phyloP scores from a whole-genome alignment of 2,113 vertebrate genomes.

The Etheostoma cragini region DNA sequence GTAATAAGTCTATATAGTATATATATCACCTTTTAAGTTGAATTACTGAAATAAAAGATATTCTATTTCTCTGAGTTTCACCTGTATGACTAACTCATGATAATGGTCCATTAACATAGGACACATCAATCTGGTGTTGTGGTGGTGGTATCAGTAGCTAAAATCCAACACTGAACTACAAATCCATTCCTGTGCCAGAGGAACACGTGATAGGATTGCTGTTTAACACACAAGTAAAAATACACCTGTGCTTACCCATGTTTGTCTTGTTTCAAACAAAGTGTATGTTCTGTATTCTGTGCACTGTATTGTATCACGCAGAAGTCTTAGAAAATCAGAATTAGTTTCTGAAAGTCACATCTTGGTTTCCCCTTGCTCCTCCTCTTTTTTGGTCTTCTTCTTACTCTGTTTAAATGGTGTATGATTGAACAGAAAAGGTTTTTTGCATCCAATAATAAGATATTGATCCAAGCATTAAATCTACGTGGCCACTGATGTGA shows the following conservation, averaged over 20 bases:
- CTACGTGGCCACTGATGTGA: constrained; percentile 43
- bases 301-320: background rate
- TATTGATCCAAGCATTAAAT: constrained; percentile 66
- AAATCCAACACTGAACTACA: constrained; percentile 1
- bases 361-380: background rate
- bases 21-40: too few species aligned
- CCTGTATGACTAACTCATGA: background rate
- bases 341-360: constrained; percentile 9
- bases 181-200: background rate
- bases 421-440: constrained; percentile 44
- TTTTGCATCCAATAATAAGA: constrained; percentile 73
- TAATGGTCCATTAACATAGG: background rate
- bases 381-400: background rate
- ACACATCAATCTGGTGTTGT: background rate
- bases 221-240: background rate
- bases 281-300: background rate
- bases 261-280: constrained; percentile 1
- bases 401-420: constrained; percentile 1
- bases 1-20: too few species aligned
- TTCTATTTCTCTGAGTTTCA: too few species aligned
- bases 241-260: background rate
- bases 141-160: background rate
- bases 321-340: background rate
- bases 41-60: too few species aligned
- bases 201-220: too few species aligned